Conservation (phyloP, 2,113 vertebrate genomes). For the Grammomys dolichurus region DNA sequence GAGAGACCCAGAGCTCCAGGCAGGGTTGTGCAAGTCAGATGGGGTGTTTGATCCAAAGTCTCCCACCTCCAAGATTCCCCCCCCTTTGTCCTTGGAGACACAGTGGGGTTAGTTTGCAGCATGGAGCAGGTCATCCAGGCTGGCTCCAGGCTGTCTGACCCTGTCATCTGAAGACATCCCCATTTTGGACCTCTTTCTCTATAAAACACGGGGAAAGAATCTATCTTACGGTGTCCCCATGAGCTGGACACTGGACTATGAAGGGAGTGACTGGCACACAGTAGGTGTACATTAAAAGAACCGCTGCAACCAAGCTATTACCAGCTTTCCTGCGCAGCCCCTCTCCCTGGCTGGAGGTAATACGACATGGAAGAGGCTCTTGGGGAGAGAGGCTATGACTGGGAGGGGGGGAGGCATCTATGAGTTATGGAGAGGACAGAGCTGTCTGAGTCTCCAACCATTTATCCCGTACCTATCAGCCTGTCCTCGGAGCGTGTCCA, state of each 20-base stretch:
- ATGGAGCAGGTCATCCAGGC: not conserved
- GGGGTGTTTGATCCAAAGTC: not conserved
- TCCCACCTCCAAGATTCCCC: not conserved
- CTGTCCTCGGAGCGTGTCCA: not conserved
- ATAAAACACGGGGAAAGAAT: not conserved
- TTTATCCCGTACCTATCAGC: constrained; percentile 8
- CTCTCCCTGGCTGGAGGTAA: not conserved
- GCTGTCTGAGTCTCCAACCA: not conserved
- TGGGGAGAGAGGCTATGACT: fast-evolving
- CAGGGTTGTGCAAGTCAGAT: not conserved
- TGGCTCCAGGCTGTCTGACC: not conserved
- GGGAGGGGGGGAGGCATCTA: not conserved
- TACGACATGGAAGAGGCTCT: not conserved
- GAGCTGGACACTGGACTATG: not conserved
- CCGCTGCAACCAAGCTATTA: not conserved
- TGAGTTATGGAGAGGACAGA: constrained; percentile 52
- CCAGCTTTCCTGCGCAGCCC: not conserved
- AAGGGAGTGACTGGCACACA: not conserved
- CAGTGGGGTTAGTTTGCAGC: not conserved
- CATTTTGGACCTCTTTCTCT: not conserved
- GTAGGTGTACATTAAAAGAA: not conserved
- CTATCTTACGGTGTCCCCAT: not conserved
- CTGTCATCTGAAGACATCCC: not conserved
- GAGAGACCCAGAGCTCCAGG: not conserved
- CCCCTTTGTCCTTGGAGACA: not conserved